Percentiles rank a stretch among this genome's conserved stretches.
Evolutionary conservation across 1,140 invertebrate genomes (phyloP).

Genomic region (Centruroides sculpturatus): DNA sequence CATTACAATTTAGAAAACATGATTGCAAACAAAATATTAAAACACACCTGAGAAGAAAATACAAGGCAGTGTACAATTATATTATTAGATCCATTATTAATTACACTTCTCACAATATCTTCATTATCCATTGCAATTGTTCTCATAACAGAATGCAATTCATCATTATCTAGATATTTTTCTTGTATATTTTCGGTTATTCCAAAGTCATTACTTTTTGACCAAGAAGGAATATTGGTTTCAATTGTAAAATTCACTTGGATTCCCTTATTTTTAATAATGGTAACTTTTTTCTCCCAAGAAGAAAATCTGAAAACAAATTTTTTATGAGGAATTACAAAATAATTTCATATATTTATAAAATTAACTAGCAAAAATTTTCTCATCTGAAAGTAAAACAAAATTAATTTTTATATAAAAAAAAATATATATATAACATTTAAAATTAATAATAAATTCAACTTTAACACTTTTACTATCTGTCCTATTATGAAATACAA

Average conservation of each 20-base stretch:
- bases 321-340: too few relatives aligned
- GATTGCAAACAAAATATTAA: too few relatives aligned
- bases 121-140: conserved; percentile 48
- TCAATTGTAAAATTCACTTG: conserved; percentile 64
- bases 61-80: conserved; percentile 9
- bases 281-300: conserved; percentile 41
- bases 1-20: too few relatives aligned
- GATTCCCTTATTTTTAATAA: conserved; percentile 44
- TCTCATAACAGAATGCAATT: conserved; percentile 44
- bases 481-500: too few relatives aligned
- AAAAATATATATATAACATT: too few relatives aligned
- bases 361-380: too few relatives aligned
- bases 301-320: conserved; percentile 42
- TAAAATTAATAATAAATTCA: too few relatives aligned
- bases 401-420: too few relatives aligned
- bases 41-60: conserved; percentile 1
- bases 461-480: too few relatives aligned
- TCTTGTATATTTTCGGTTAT: conserved; percentile 34
- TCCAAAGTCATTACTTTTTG: conserved; percentile 54
- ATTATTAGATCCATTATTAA: conserved; percentile 4
- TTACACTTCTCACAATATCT: conserved; percentile 31
- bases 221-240: conserved; percentile 61
- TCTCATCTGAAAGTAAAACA: too few relatives aligned
- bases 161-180: conserved; percentile 45
- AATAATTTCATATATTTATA: too few relatives aligned